These are phyloP conservation scores for Junonia oenone DNA, from an alignment of 2,888 invertebrate species.

Conservation along the genomic window DNA sequence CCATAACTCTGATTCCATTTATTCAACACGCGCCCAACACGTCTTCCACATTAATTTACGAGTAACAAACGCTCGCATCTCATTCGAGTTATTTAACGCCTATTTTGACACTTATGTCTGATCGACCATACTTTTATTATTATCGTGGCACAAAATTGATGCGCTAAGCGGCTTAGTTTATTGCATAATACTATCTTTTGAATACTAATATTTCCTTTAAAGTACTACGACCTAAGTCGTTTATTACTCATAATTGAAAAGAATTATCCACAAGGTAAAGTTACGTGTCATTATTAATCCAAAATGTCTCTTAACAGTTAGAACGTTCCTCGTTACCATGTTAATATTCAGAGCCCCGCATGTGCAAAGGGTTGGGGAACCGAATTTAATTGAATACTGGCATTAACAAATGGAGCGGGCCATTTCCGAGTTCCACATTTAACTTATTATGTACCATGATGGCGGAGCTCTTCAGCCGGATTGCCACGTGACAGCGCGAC, in stretches of 20 bases:
- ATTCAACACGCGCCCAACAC: slow-evolving; percentile 52
- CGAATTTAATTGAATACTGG: slow-evolving; percentile 77
- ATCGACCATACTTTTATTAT: slow-evolving; percentile 53
- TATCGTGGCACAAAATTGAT: slow-evolving; percentile 50
- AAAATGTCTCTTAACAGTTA: slow-evolving; percentile 23
- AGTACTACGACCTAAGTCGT: not conserved
- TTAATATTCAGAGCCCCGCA: slow-evolving; percentile 65
- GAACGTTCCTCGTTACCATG: slow-evolving; percentile 36
- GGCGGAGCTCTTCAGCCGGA: slow-evolving; percentile 53
- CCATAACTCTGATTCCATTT: slow-evolving; percentile 76
- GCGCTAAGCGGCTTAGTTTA: not conserved
- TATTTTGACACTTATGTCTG: slow-evolving; percentile 70
- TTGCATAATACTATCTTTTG: not conserved
- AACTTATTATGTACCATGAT: slow-evolving; percentile 73
- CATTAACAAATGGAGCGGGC: slow-evolving; percentile 74
- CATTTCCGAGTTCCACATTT: slow-evolving; percentile 72
- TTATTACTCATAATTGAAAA: slow-evolving; percentile 27
- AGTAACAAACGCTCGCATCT: slow-evolving; percentile 66
- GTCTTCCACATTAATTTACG: slow-evolving; percentile 73
- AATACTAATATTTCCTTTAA: not conserved
- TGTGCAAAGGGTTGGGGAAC: slow-evolving; percentile 65
- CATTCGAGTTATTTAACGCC: slow-evolving; percentile 70
- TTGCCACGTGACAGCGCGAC: slow-evolving; percentile 67
- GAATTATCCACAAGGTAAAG: slow-evolving; percentile 1
- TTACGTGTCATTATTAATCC: slow-evolving; percentile 23